Evolutionary conservation across 1,140 invertebrate genomes (phyloP), one percentile per base, ranked within the genome.

Genomic region (Drosophila rufa): DNA sequence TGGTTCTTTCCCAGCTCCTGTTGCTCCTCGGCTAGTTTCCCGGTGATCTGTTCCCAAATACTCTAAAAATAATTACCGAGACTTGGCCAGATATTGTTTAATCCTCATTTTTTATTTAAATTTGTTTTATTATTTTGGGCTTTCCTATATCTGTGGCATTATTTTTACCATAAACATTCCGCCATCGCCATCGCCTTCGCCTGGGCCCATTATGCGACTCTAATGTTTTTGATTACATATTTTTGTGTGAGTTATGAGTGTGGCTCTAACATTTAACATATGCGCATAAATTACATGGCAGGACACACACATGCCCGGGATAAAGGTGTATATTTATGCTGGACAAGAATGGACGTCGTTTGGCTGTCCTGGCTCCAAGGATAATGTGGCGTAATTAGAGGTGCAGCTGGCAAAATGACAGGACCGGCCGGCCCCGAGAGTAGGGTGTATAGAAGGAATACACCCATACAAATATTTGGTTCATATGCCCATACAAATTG

Each of bases 171-270:
- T 38, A 47, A 36, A 17, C 40, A 22, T 27, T 40, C 42, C 36
- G 11, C 53, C 17, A 42, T 25, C 22, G 22, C 22, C 22, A 25
- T 15, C 14, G 8, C 7, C 22, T 7, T 57, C n/a, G 22, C 4
- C 38, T 38, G 19, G 30, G 42, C 33, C 50, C 68, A 71, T 71
- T 71, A 48, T 57, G 68, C 56, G 40, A n/a, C 55, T 42, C 40
- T 74, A 74, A 74, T 73, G 70, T 30, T 61, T 74, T 73, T 73
- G 70, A 74, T 74, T 74, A 71, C 68, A 74, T 74, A 73, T 73
- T 73, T 74, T 61, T 36, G 68, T 38, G 12, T 73, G 68, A 74
- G 68, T 74, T 53, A 74, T 73, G 70, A 57, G 50, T 53, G 33
- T 27, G 70, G 57, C 56, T 73, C 38, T n/a, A 40, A 38, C 40